Evolutionary conservation across 2,797 vertebrate genomes (phyloP).

Genomic region (Telmatherina bonti): DNA sequence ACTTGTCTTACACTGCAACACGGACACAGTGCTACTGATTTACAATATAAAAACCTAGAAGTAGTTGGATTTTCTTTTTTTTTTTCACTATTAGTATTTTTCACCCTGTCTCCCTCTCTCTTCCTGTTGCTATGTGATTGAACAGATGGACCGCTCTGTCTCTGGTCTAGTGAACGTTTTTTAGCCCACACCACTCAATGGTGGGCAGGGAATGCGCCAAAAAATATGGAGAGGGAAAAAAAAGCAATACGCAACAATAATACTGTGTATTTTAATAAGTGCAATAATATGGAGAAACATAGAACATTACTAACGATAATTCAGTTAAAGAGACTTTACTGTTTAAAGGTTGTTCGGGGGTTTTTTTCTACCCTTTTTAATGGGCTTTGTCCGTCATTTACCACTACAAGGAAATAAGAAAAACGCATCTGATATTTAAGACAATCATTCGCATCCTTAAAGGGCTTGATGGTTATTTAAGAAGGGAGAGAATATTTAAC

Average conservation of each 20-base stretch:
- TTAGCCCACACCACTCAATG: conserved; percentile 75
- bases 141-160: conserved; percentile 80
- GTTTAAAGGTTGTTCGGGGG: conserved; percentile 4
- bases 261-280: conserved; percentile 44
- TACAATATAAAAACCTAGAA: conserved; percentile 10
- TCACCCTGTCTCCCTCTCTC: conserved; percentile 47
- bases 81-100: neutral
- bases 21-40: neutral
- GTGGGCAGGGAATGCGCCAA: conserved; percentile 76
- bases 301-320: conserved; percentile 33
- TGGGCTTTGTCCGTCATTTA: conserved; percentile 42
- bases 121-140: conserved; percentile 83
- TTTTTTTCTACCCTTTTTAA: conserved; percentile 38
- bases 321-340: conserved; percentile 36
- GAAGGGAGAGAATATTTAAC: neutral
- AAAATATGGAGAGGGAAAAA: conserved; percentile 47
- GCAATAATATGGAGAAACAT: conserved; percentile 20
- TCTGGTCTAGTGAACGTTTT: conserved; percentile 71
- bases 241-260: conserved; percentile 37
- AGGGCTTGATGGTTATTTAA: neutral
- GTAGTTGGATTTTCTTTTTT: conserved; percentile 10
- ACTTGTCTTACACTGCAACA: neutral
- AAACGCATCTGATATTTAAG: conserved; percentile 55
- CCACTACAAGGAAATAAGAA: conserved; percentile 8
- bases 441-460: conserved; percentile 14